Percentiles rank a stretch among this genome's conserved stretches.
phyloP scores from a whole-genome alignment of 2,113 vertebrate species.

The Leucosticte australis region DNA sequence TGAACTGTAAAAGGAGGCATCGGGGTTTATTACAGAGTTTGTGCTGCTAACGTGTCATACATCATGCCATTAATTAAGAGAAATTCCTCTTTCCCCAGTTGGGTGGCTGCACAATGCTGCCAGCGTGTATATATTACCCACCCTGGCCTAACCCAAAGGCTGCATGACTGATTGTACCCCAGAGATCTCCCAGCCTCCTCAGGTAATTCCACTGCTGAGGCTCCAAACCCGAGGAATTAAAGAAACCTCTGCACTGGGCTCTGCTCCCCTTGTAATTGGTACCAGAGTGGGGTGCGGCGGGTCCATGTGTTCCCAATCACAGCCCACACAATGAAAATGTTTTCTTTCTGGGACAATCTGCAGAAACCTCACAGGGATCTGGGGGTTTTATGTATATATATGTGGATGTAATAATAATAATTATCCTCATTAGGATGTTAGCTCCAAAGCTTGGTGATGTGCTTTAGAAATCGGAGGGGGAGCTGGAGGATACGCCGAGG shows the following conservation, averaged over 20 bases:
- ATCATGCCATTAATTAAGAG: slow-evolving; percentile 68
- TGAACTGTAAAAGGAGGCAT: neutral
- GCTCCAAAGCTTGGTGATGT: neutral
- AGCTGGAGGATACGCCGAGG: neutral
- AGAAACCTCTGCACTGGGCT: slow-evolving; percentile 61
- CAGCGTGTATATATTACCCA: slow-evolving; percentile 51
- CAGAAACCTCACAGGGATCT: slow-evolving; percentile 62
- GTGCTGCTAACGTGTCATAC: slow-evolving; percentile 27
- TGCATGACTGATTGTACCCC: slow-evolving; percentile 54
- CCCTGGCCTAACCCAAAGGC: slow-evolving; percentile 27
- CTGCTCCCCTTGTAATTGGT: slow-evolving; percentile 67
- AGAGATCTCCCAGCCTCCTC: slow-evolving; percentile 59
- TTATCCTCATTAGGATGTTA: slow-evolving; percentile 51
- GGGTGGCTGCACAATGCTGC: slow-evolving; percentile 41
- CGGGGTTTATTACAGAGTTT: slow-evolving; percentile 16
- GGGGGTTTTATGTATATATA: neutral
- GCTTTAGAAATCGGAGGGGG: slow-evolving; percentile 43
- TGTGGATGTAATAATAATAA: slow-evolving; percentile 67
- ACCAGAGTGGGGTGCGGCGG: slow-evolving; percentile 60
- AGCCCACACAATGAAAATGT: slow-evolving; percentile 75
- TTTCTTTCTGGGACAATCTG: slow-evolving; percentile 75
- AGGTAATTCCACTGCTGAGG: slow-evolving; percentile 60
- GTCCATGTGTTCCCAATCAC: slow-evolving; percentile 76
- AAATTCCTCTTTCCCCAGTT: slow-evolving; percentile 58
- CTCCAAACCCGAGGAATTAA: slow-evolving; percentile 58